Base-by-base conservation (phyloP, 2,113 vertebrate species). In the Laterallus jamaicensis region DNA sequence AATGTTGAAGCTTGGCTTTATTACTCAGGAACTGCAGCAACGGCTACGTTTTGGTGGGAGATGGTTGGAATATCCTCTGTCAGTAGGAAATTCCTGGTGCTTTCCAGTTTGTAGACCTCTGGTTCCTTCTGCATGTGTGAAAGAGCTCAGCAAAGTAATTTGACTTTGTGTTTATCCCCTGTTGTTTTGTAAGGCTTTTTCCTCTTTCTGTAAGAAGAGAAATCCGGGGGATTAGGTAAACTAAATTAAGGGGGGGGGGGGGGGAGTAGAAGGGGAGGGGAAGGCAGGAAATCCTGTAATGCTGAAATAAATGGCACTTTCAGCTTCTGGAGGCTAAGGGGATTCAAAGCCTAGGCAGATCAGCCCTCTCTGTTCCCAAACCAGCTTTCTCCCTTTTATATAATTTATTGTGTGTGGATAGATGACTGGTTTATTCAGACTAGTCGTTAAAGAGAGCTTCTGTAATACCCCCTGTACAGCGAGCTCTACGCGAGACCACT, bases 181-280 rank as follows among this genome's bases (percentile, higher is more conserved):
- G 42, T 84, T 89, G 67, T 94, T 94, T 92, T 68, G 66, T 64
- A 83, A 93, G 68, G 37, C 54, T 86, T 84, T 52, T 88, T 86
- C 80, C 49, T 94, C 82, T 92, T 93, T 75, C 76, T 83, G 69
- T 56, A 74, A 69, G 60, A 78, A 56, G 32, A 86, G 64, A 88
- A 93, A 93, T 88, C 60, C 2, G 0, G 59, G 31, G 37, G 44
- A 92, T 91, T 93, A 91, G 28, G 77, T 75, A 89, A 96, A 93
- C 29, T 26, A 82, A 88, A 55, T 26, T 1, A 67, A 49, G 49
- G 44, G 17, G 44, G 44, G 44, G 44, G 44, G 8, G 44, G 8
- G 44, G 8, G 17, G 17, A 17, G 44, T 17, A 17, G 17, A 19
- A 47, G 44, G 8, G 17, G 17, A 17, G 44, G 44, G 44, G 17